phyloP scores from a whole-genome alignment of 1,140 invertebrate genomes.

The Zaprionus tsacasi region DNA sequence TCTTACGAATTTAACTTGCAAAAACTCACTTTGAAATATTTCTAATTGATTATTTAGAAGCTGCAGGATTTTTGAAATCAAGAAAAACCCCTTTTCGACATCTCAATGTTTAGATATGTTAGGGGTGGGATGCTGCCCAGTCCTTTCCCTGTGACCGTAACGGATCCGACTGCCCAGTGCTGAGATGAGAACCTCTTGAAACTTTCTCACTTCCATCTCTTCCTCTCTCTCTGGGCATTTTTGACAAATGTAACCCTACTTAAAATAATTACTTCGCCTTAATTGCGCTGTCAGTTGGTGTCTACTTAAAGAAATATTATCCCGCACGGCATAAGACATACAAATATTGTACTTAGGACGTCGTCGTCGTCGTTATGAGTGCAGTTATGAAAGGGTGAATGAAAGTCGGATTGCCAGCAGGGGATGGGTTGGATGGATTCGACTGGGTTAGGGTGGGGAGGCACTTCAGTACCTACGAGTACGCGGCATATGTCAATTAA shows the following conservation, averaged over 20 bases:
- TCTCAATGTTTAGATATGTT: not conserved
- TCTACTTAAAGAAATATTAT: conserved; percentile 82
- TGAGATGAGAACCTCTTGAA: conserved; percentile 26
- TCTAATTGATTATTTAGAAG: too few species aligned
- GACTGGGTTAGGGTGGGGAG: not conserved
- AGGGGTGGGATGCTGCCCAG: not conserved
- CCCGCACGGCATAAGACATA: conserved; percentile 61
- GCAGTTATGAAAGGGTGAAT: conserved; percentile 54
- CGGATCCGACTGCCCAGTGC: conserved; percentile 4
- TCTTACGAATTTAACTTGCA: too few species aligned
- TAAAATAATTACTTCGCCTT: conserved; percentile 81
- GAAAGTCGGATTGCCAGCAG: conserved; percentile 10
- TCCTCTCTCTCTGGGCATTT: conserved; percentile 29
- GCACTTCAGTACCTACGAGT: conserved; percentile 25
- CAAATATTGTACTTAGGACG: conserved; percentile 53
- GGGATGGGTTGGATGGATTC: not conserved
- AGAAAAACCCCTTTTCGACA: not conserved
- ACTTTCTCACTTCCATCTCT: conserved; percentile 13
- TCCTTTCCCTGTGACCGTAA: not conserved
- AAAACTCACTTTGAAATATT: too few species aligned
- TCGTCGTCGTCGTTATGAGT: conserved; percentile 30
- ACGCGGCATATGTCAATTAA: conserved; percentile 78
- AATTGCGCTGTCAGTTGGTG: conserved; percentile 81
- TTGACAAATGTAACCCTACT: conserved; percentile 80
- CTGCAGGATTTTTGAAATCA: not conserved